Conservation (phyloP, 2,888 invertebrate genomes). For the Rhagophthalmus giganteus region DNA sequence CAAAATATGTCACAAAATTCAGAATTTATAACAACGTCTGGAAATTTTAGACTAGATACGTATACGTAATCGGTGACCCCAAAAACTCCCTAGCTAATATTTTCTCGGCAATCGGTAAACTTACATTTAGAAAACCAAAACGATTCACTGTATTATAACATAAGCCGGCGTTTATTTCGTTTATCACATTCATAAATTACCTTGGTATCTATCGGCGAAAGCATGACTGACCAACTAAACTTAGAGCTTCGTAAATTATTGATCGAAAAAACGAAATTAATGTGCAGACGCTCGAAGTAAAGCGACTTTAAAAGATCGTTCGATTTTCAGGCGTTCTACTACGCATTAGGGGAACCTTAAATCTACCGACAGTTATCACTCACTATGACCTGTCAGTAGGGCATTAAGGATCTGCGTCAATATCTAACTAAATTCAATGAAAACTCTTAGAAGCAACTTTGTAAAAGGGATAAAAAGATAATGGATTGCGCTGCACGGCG, state of each 20-base stretch:
- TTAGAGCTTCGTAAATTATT: too few species aligned
- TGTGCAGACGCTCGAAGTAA: not conserved
- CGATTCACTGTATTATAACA: not conserved
- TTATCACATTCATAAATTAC: too few species aligned
- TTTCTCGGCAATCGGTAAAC: too few species aligned
- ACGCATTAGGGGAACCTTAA: constrained; percentile 20
- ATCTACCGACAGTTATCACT: constrained; percentile 29
- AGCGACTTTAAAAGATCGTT: constrained; percentile 4
- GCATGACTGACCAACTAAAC: too few species aligned
- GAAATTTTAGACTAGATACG: too few species aligned
- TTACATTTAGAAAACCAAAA: not conserved
- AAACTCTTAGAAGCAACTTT: constrained; percentile 24
- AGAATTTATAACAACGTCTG: too few species aligned
- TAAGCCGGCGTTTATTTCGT: too few species aligned
- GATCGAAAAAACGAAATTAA: not conserved
- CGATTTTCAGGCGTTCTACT: constrained; percentile 19
- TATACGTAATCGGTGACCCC: too few species aligned
- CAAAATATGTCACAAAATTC: too few species aligned
- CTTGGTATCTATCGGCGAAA: too few species aligned
- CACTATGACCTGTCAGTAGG: constrained; percentile 35
- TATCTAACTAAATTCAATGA: constrained; percentile 33
- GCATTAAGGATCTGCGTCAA: constrained; percentile 31
- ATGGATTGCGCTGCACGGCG: constrained; percentile 33
- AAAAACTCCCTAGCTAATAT: too few species aligned
- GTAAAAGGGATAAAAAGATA: constrained; percentile 37